Conservation (phyloP, 2,888 invertebrate species). For the Piscicola geometra region DNA sequence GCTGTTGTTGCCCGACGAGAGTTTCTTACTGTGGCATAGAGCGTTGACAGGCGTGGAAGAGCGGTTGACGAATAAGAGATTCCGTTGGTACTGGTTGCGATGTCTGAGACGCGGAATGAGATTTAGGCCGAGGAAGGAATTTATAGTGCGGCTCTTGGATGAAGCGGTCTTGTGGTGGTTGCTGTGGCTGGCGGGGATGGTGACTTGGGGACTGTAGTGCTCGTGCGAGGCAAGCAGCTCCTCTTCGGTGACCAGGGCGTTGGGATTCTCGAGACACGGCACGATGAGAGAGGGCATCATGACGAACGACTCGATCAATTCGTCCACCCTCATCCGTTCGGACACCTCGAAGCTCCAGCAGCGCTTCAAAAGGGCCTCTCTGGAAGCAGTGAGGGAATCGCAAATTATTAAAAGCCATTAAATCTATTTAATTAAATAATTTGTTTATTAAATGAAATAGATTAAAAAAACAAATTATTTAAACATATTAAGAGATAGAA, state of each 20-base stretch:
- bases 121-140: constrained; percentile 9
- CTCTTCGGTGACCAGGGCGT: constrained; percentile 69
- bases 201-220: constrained; percentile 25
- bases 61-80: constrained; percentile 18
- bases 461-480: not conserved
- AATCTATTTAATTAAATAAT: not conserved
- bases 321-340: constrained; percentile 70
- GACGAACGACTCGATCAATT: constrained; percentile 75
- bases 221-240: constrained; percentile 52
- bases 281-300: constrained; percentile 71
- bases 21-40: constrained; percentile 12
- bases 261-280: constrained; percentile 72
- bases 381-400: constrained; percentile 14
- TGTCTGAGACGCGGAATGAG: constrained; percentile 31
- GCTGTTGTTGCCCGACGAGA: not conserved
- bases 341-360: constrained; percentile 73
- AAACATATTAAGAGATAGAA: not conserved
- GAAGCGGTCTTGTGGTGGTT: constrained; percentile 14
- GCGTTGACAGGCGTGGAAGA: constrained; percentile 15
- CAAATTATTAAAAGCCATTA: not conserved
- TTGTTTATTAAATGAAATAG: not conserved
- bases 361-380: constrained; percentile 61
- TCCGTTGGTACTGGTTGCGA: constrained; percentile 39
- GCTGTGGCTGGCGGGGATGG: not conserved
- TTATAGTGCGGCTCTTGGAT: constrained; percentile 29